These are phyloP conservation scores for Apotomis betuletana DNA, from an alignment of 2,888 invertebrate genomes.

Conservation along the genomic window DNA sequence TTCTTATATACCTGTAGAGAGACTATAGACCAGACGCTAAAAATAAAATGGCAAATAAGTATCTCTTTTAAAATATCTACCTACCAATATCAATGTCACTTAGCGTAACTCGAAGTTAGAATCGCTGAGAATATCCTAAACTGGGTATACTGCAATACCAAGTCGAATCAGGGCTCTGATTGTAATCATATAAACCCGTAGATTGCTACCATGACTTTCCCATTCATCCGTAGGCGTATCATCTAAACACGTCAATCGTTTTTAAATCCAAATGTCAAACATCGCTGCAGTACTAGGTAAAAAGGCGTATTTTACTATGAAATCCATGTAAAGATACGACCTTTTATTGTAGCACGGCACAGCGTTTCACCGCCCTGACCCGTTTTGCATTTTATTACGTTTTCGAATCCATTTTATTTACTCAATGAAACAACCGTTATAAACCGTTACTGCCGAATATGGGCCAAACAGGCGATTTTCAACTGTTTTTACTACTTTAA, in stretches of 20 bases:
- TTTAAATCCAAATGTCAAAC: slow-evolving; percentile 24
- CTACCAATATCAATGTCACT: too few relatives aligned
- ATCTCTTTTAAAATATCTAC: too few relatives aligned
- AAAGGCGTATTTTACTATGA: too few relatives aligned
- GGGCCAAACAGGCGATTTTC: slow-evolving; percentile 55
- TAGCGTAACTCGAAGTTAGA: too few relatives aligned
- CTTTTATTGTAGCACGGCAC: not conserved
- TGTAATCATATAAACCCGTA: not conserved
- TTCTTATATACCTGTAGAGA: too few relatives aligned
- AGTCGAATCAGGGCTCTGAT: too few relatives aligned
- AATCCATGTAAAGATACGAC: too few relatives aligned
- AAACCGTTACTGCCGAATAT: slow-evolving; percentile 56
- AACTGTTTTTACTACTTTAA: slow-evolving; percentile 55
- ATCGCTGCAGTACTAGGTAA: not conserved
- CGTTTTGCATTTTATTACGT: slow-evolving; percentile 54
- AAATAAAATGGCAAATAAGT: too few relatives aligned
- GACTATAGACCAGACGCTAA: too few relatives aligned
- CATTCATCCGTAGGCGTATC: not conserved
- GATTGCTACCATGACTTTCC: not conserved
- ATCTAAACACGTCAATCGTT: slow-evolving; percentile 1
- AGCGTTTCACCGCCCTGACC: slow-evolving; percentile 46
- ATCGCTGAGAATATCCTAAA: too few relatives aligned
- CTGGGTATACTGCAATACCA: too few relatives aligned
- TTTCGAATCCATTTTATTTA: slow-evolving; percentile 49
- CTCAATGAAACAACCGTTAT: slow-evolving; percentile 55